Conservation (phyloP, 64 coral and sea anemone genomes). For the Porites lutea region DNA sequence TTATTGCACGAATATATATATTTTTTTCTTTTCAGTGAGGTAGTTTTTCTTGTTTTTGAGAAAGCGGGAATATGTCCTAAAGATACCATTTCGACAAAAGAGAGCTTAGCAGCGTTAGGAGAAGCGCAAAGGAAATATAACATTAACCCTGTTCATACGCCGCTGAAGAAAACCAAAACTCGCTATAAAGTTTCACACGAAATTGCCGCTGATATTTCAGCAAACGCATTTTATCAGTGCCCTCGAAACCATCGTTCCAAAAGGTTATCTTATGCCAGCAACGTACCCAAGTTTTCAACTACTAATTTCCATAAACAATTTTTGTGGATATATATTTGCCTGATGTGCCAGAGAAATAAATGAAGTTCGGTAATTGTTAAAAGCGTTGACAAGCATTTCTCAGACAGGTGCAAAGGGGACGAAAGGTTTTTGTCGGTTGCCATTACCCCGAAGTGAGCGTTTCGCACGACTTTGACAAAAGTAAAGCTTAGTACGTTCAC, state of each 20-base stretch:
- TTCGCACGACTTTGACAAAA: background rate
- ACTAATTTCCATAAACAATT: constrained; percentile 26
- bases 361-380: background rate
- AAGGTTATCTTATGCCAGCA: constrained; percentile 1
- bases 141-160: background rate
- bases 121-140: background rate
- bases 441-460: background rate
- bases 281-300: constrained; percentile 8
- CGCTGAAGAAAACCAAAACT: background rate
- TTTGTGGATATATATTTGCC: constrained; percentile 10
- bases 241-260: background rate
- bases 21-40: background rate
- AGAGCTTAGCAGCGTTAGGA: background rate
- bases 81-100: background rate
- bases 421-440: background rate
- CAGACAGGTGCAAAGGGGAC: constrained; percentile 28
- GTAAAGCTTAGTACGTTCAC: background rate
- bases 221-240: background rate
- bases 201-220: background rate
- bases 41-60: constrained; percentile 11
- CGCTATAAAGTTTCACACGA: background rate
- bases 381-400: background rate
- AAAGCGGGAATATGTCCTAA: background rate
- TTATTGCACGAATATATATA: constrained; percentile 5
- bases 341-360: background rate